Evolutionary conservation across 2,113 vertebrate genomes (phyloP), one percentile per base, ranked within the genome.

Genomic region (Nanorana parkeri): DNA sequence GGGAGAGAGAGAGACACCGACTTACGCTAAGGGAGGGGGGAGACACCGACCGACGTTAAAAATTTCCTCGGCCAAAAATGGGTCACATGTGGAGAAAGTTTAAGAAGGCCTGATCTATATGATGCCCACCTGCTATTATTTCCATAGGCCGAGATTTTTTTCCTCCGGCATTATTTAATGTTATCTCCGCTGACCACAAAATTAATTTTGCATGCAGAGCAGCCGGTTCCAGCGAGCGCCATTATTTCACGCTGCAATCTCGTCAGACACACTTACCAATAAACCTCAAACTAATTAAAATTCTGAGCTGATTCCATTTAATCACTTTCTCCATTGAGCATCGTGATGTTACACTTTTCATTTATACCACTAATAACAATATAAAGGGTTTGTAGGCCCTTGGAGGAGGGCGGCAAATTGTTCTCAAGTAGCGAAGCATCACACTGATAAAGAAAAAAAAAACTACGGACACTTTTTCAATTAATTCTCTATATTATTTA

Each of bases 281-380:
- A 84, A 86, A 88, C 84, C 64, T 85, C 64, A 80, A 32, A 78
- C 75, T 91, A 90, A 91, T 89, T 90, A 87, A 88, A 91, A 91
- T 86, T 89, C 88, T 86, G 81, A 84, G 75, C 64, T 85, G 80
- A 88, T 83, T 69, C 84, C 86, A 80, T 87, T 47, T 91, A 90
- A 91, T 91, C 88, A 89, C 81, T 88, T 78, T 71, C 82, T 86
- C 77, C 72, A 86, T 85, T 85, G 85, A 90, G 88, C 86, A 88
- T 83, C 87, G 78, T 86, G 88, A 85, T 85, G 89, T 91, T 90
- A 85, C 83, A 83, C 89, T 89, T 87, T 84, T 82, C 85, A 87
- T 89, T 85, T 90, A 86, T 88, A 88, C 86, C 87, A 23, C 86
- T 81, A 85, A 89, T 88, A 87, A 87, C 74, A 81, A 71, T 64